Conservation (phyloP, 2,888 invertebrate species). For the Globia sparganii region DNA sequence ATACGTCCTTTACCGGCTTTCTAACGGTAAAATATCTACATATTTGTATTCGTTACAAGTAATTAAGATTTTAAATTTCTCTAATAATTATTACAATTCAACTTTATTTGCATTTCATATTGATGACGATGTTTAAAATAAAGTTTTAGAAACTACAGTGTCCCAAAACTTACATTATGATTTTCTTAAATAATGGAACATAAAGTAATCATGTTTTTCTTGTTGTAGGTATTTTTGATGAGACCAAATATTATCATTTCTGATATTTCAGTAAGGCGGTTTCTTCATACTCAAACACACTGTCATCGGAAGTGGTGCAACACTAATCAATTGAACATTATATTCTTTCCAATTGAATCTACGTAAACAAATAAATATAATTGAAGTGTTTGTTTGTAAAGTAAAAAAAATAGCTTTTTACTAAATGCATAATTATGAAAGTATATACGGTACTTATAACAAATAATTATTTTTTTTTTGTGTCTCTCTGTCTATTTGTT, state of each 20-base stretch:
- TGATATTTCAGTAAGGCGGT: not conserved
- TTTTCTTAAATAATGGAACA: not conserved
- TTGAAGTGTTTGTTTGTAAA: too few species aligned
- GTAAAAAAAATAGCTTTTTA: too few species aligned
- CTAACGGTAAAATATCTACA: conserved; percentile 55
- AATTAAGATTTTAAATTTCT: conserved; percentile 51
- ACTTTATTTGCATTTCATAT: conserved; percentile 49
- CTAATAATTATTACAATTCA: conserved; percentile 42
- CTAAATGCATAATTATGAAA: too few species aligned
- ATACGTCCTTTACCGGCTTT: conserved; percentile 51
- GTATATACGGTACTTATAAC: too few species aligned
- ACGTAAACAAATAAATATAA: too few species aligned
- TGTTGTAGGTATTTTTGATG: not conserved
- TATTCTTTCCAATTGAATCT: too few species aligned
- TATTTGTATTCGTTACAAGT: conserved; percentile 32
- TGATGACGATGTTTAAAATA: conserved; percentile 6
- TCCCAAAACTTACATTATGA: not conserved
- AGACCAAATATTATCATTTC: not conserved
- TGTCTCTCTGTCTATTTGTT: too few species aligned
- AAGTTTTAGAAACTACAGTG: not conserved
- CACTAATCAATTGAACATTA: not conserved
- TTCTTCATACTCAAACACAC: too few species aligned
- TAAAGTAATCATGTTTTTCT: not conserved
- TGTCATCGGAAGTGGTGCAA: not conserved
- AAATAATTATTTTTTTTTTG: too few species aligned